phyloP scores from a whole-genome alignment of 2,797 vertebrate species.

The Oreonectes daqikongensis region DNA sequence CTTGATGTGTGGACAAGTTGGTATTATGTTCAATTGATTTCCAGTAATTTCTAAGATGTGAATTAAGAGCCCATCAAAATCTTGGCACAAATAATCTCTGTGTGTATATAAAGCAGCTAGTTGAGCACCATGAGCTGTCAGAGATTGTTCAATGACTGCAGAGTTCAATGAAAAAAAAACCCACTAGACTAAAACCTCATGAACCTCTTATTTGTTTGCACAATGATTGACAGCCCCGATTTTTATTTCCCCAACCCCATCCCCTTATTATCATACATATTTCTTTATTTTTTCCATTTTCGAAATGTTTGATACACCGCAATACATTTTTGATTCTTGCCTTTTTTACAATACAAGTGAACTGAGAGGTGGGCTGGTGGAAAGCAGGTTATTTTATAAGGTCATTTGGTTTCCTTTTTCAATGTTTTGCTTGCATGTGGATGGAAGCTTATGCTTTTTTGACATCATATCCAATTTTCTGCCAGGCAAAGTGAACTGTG shows the following conservation, averaged over 20 bases:
- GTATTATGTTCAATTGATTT: neutral
- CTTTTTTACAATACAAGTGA: neutral
- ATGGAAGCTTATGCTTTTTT: neutral
- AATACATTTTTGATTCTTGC: neutral
- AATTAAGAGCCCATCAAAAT: neutral
- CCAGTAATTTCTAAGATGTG: neutral
- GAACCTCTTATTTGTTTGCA: neutral
- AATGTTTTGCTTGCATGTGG: neutral
- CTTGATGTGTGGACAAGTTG: neutral
- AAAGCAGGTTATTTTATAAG: slow-evolving; percentile 5
- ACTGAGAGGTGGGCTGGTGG: neutral
- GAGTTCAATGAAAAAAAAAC: neutral
- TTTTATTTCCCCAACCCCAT: too few relatives aligned
- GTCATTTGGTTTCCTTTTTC: neutral
- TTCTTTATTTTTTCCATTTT: neutral
- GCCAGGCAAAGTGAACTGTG: neutral
- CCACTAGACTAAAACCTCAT: neutral
- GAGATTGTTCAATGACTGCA: neutral
- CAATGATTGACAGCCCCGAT: too few relatives aligned
- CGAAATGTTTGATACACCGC: neutral
- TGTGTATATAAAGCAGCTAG: neutral
- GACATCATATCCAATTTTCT: neutral
- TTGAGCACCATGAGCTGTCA: neutral
- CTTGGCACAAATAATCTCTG: neutral
- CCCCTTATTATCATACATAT: neutral